Evolutionary conservation across 2,797 vertebrate genomes (phyloP), one percentile per base, ranked within the genome.

Genomic region (Schizopygopsis pylzovi): DNA sequence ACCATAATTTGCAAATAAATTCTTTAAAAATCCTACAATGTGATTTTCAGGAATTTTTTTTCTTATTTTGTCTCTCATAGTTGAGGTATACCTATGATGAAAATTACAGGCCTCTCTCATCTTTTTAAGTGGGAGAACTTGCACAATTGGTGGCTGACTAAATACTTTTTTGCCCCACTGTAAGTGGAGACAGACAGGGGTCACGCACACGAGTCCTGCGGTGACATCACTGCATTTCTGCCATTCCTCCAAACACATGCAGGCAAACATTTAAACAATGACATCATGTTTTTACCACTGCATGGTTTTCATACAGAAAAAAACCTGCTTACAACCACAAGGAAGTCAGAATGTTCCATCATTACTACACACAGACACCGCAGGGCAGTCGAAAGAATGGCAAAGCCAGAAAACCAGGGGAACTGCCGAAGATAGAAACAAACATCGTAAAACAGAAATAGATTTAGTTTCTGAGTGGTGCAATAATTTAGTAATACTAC

Each of bases 241-340:
- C 77, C 84, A 85, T 78, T 72, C 81, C 63, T 73, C 10, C 79
- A 75, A 82, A 82, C 59, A 49, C 70, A 84, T 54, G 39, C 1
- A 41, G 80, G 22, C 79, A 79, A 71, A 87, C 78, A 84, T 81
- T 63, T 72, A 77, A 85, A 77, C 83, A 54, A 72, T 88, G 83
- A 88, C 79, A 82, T 88, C 83, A 88, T 75, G 72, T 63, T 82
- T 79, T 79, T 47, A 85, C 77, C 67, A 85, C 54, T 72, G 84
- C 20, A 54, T 7, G 52, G 41, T 61, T 63, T 83, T 78, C 61
- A 68, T 37, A 41, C 43, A 56, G 8, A 49, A 13, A 79, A 45
- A 71, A 68, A 3, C 4, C 16, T 1, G n/a, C n/a, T 68, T 61
- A 18, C 15, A 28, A 79, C 65, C 84, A 71, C 67, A 85, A 80